These are phyloP conservation scores for Drosophila orosa DNA, from an alignment of 1,140 invertebrate species.

Conservation along the genomic window DNA sequence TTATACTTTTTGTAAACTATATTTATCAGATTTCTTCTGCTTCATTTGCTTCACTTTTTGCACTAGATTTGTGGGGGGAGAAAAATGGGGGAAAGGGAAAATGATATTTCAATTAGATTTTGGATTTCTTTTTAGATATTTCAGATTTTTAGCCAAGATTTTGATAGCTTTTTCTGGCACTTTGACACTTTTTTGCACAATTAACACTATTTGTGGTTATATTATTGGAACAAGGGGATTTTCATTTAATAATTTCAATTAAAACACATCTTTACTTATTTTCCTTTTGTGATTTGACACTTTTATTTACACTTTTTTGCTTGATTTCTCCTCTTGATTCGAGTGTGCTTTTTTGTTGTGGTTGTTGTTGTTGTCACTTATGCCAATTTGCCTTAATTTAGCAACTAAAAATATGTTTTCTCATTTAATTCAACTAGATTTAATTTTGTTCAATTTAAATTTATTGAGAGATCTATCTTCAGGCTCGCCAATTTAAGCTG, in stretches of 20 bases:
- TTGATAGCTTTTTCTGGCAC: not conserved
- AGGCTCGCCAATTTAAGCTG: slow-evolving; percentile 32
- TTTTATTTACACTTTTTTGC: slow-evolving; percentile 16
- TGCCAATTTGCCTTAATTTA: slow-evolving; percentile 83
- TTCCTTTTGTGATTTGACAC: not conserved
- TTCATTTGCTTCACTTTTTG: slow-evolving; percentile 10
- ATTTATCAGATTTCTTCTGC: slow-evolving; percentile 11
- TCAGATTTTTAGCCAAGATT: slow-evolving; percentile 1
- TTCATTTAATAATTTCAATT: not conserved
- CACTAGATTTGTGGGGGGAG: slow-evolving; percentile 1
- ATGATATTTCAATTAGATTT: not conserved
- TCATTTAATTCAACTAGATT: slow-evolving; percentile 78
- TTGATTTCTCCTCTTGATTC: slow-evolving; percentile 21
- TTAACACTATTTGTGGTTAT: not conserved
- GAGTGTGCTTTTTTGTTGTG: slow-evolving; percentile 4
- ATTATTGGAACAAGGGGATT: not conserved
- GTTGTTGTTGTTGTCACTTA: slow-evolving; percentile 35
- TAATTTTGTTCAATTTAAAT: slow-evolving; percentile 66
- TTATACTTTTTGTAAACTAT: slow-evolving; percentile 1
- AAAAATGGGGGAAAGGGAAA: slow-evolving; percentile 1
- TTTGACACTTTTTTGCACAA: not conserved
- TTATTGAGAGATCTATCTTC: slow-evolving; percentile 74
- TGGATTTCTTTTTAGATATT: not conserved
- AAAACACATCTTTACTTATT: slow-evolving; percentile 11
- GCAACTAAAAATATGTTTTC: slow-evolving; percentile 73